These are phyloP conservation scores for Strix aluco DNA, from an alignment of 2,113 vertebrate species.

Conservation along the genomic window DNA sequence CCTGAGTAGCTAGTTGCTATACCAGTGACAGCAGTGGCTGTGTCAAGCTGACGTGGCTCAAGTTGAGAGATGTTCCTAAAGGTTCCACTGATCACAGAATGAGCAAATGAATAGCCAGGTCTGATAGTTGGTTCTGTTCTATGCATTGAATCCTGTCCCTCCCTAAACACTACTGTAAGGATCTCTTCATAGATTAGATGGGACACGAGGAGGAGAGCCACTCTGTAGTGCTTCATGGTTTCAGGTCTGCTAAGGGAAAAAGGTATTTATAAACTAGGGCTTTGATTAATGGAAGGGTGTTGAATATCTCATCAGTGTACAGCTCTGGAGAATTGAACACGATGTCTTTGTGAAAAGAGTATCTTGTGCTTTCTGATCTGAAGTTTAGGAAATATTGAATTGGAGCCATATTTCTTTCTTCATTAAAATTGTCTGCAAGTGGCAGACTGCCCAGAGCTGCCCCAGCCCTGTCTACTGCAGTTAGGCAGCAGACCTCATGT, in stretches of 20 bases:
- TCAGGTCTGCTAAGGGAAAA: background rate
- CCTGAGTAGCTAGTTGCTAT: background rate
- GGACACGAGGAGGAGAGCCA: background rate
- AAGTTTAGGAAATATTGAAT: background rate
- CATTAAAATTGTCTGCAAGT: background rate
- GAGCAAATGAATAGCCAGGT: background rate
- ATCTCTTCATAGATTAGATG: background rate
- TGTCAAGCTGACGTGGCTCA: background rate
- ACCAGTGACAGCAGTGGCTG: background rate
- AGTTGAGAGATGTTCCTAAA: background rate
- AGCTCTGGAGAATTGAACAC: background rate
- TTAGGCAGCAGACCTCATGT: constrained; percentile 10
- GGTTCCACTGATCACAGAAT: background rate
- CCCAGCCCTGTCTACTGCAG: constrained; percentile 3
- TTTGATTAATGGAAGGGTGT: background rate
- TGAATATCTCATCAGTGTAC: background rate
- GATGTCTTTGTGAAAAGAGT: background rate
- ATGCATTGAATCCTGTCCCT: background rate
- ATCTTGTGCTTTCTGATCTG: background rate
- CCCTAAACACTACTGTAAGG: background rate
- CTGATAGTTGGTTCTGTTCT: background rate
- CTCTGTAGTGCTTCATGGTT: background rate
- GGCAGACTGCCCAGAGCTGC: constrained; percentile 16
- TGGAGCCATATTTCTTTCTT: background rate
- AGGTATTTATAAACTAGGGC: background rate